Evolutionary conservation across 2,797 vertebrate species (phyloP), one percentile per base, ranked within the genome.

Genomic region (Cossypha dichroa): DNA sequence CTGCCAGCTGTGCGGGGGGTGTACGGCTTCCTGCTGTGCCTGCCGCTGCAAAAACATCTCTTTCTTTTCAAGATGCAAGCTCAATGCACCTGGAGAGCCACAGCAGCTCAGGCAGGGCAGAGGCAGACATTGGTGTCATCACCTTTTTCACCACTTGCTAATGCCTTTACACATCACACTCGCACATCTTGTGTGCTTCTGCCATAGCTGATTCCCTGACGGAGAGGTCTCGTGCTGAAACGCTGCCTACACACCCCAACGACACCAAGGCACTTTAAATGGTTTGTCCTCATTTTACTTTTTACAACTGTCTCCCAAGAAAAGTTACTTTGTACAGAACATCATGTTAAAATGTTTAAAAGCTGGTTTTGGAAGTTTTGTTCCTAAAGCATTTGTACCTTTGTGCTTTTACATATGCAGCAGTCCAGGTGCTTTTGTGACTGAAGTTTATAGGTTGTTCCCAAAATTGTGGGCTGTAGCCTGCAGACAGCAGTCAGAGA

Each of bases 181-280:
- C 2, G 0, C 25, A 1, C 33, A 15, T 68, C 48, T 52, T 19
- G 0, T 36, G 31, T 20, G 0, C 26, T 54, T 22, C 52, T 41
- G 79, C 12, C 1, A 1, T 18, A 45, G 10, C 15, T 3, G 18
- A 13, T n/a, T 66, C 63, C 41, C 51, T 31, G 28, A 33, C 0
- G 1, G 64, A 54, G 29, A 33, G 29, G 25, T 17, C 40, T 70
- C 0, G 0, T 10, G 1, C 77, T 13, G 10, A 20, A 67, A 15
- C 0, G 0, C 2, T 21, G 11, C 17, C 75, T 1, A 0, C 9
- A 0, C 5, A 1, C 15, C 46, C 17, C 22, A 6, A 2, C 25
- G 34, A 3, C 52, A 33, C 29, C 68, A 8, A 36, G 6, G 18
- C 1, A 1, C 36, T 51, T 66, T 1, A 41, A 76, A 15, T 7